Percentiles rank a stretch among this genome's conserved stretches.
phyloP scores from a whole-genome alignment of 2,797 vertebrate genomes.

The Sardinella longiceps region DNA sequence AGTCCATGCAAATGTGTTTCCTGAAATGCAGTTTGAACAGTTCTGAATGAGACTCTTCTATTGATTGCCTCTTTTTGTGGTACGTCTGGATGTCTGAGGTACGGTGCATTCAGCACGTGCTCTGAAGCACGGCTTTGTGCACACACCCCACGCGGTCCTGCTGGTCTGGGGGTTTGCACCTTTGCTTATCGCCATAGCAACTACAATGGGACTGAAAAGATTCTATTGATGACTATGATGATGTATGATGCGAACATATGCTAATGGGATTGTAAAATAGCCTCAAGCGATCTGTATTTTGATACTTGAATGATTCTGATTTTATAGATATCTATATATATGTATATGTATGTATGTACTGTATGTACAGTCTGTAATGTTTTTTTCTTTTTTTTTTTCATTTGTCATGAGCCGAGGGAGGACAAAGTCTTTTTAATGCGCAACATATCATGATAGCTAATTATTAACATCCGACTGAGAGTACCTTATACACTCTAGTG shows the following conservation, averaged over 20 bases:
- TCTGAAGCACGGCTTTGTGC: background rate
- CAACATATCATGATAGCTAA: conserved; percentile 89
- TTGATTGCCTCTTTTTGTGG: conserved; percentile 23
- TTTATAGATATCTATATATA: conserved; percentile 85
- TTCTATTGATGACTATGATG: conserved; percentile 74
- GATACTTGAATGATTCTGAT: conserved; percentile 96
- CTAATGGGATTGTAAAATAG: conserved; percentile 83
- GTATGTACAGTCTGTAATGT: conserved; percentile 52
- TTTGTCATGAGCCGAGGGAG: conserved; percentile 79
- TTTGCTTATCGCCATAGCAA: conserved; percentile 77
- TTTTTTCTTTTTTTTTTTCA: conserved; percentile 73
- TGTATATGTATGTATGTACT: conserved; percentile 74
- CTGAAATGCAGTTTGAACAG: conserved; percentile 31
- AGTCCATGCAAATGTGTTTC: conserved; percentile 3
- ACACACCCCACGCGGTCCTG: background rate
- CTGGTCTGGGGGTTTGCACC: conserved; percentile 70
- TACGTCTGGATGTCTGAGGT: conserved; percentile 34
- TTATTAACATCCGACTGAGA: conserved; percentile 67
- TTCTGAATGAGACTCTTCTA: conserved; percentile 21
- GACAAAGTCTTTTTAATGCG: conserved; percentile 77
- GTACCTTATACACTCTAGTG: conserved; percentile 72
- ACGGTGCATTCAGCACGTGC: conserved; percentile 33
- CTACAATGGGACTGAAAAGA: conserved; percentile 79
- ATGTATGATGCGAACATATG: conserved; percentile 53
- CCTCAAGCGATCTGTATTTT: conserved; percentile 91